Conservation (phyloP, 2,113 vertebrate genomes). For the Pterophyllum scalare region DNA sequence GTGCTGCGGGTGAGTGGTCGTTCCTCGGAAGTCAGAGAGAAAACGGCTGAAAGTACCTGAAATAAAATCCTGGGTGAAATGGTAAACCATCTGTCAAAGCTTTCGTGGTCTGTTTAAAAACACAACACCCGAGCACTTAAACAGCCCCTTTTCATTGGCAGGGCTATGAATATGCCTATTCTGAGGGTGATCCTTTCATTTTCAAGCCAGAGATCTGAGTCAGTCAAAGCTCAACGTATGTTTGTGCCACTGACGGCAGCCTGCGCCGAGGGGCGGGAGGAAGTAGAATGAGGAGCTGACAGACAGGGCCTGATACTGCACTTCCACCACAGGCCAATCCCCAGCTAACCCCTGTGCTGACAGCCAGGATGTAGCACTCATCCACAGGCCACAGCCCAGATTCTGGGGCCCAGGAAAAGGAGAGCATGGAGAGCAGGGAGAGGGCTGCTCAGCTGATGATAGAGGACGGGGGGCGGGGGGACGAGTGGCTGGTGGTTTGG, state of each 20-base stretch:
- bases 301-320: slow-evolving; percentile 76
- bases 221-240: slow-evolving; percentile 52
- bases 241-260: slow-evolving; percentile 66
- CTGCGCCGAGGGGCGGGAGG: slow-evolving; percentile 56
- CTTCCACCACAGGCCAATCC: slow-evolving; percentile 76
- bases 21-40: slow-evolving; percentile 53
- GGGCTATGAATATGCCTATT: slow-evolving; percentile 75
- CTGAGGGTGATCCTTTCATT: slow-evolving; percentile 68
- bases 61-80: slow-evolving; percentile 78
- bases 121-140: slow-evolving; percentile 81
- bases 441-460: slow-evolving; percentile 63
- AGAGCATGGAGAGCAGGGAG: slow-evolving; percentile 62
- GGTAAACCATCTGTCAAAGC: slow-evolving; percentile 79
- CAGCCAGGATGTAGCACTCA: slow-evolving; percentile 84
- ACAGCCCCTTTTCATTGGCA: slow-evolving; percentile 70
- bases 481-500: slow-evolving; percentile 62
- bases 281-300: slow-evolving; percentile 79
- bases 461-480: slow-evolving; percentile 21
- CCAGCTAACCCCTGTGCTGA: slow-evolving; percentile 78
- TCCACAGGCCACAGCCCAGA: slow-evolving; percentile 76
- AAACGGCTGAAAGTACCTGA: slow-evolving; percentile 71
- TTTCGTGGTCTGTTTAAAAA: slow-evolving; percentile 81
- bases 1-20: slow-evolving; percentile 51
- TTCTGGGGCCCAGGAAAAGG: slow-evolving; percentile 73
- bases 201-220: slow-evolving; percentile 54